Percentiles rank a stretch among this genome's conserved stretches.
phyloP scores from a whole-genome alignment of 1,140 invertebrate genomes.

The Bilobella aurantiaca region DNA sequence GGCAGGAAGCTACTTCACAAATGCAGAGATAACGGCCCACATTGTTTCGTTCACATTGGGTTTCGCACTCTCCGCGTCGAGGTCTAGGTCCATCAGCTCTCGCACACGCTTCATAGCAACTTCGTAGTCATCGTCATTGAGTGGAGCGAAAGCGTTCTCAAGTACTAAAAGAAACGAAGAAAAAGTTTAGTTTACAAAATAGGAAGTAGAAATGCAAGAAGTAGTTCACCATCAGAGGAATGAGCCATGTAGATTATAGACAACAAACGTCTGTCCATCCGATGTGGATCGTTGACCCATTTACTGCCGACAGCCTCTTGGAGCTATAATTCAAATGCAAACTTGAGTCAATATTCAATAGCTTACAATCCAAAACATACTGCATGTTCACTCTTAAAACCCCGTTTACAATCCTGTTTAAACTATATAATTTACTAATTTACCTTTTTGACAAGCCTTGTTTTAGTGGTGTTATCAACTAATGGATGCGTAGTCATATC shows the following conservation, averaged over 20 bases:
- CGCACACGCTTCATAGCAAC: slow-evolving; percentile 92
- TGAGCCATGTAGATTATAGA: slow-evolving; percentile 91
- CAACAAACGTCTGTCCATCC: slow-evolving; percentile 89
- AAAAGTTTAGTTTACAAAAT: no score
- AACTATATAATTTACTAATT: slow-evolving; percentile 10
- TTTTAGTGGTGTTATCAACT: slow-evolving; percentile 90
- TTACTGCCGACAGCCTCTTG: slow-evolving; percentile 83
- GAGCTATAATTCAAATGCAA: slow-evolving; percentile 51
- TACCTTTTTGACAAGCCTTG: slow-evolving; percentile 92
- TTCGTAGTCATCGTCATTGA: slow-evolving; percentile 98
- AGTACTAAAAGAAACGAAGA: no score
- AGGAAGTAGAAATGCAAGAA: no score
- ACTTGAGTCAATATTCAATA: not conserved
- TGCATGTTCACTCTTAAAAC: no score
- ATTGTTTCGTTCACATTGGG: slow-evolving; percentile 59
- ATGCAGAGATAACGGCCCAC: slow-evolving; percentile 97
- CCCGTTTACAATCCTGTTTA: no score
- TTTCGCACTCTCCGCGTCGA: slow-evolving; percentile 60
- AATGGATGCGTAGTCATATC: slow-evolving; percentile 99
- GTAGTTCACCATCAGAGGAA: slow-evolving; percentile 88
- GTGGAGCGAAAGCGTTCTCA: slow-evolving; percentile 98
- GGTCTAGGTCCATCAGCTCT: slow-evolving; percentile 89
- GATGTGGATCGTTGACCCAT: slow-evolving; percentile 95
- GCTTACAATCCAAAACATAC: not conserved
- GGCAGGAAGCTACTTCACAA: slow-evolving; percentile 80